Conservation (phyloP, 2,797 vertebrate genomes). For the Scarus forsteni region DNA sequence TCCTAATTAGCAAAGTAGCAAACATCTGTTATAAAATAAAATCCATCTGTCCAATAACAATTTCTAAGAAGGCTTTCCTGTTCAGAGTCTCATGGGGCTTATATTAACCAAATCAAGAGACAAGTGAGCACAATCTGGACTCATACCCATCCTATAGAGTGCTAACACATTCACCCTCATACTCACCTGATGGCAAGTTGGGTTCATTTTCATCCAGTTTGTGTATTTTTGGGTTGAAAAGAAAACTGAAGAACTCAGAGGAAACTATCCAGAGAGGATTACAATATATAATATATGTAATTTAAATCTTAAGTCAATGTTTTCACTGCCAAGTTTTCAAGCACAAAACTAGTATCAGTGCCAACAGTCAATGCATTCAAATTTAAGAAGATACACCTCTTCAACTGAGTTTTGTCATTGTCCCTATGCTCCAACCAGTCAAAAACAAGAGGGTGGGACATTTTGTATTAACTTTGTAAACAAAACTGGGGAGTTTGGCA, state of each 20-base stretch:
- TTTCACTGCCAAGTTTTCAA: no score
- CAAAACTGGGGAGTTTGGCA: no score
- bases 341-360: no score
- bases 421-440: no score
- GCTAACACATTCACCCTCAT: slow-evolving; percentile 28
- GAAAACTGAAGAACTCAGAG: not conserved
- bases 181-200: slow-evolving; percentile 23
- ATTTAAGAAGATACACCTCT: no score
- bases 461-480: no score
- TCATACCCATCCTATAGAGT: slow-evolving; percentile 10
- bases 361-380: no score
- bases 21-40: slow-evolving; percentile 10
- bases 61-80: slow-evolving; percentile 1
- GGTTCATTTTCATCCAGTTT: slow-evolving; percentile 22
- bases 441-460: no score
- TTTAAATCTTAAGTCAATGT: no score
- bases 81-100: not conserved
- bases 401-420: no score
- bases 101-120: slow-evolving; percentile 1
- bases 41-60: not conserved
- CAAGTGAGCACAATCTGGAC: slow-evolving; percentile 5
- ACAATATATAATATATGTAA: not conserved
- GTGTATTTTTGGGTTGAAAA: slow-evolving; percentile 22
- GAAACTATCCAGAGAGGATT: not conserved
- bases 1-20: slow-evolving; percentile 4